These are phyloP conservation scores for Lutraria rhynchaena DNA, from an alignment of 1,140 invertebrate species.

Conservation along the genomic window DNA sequence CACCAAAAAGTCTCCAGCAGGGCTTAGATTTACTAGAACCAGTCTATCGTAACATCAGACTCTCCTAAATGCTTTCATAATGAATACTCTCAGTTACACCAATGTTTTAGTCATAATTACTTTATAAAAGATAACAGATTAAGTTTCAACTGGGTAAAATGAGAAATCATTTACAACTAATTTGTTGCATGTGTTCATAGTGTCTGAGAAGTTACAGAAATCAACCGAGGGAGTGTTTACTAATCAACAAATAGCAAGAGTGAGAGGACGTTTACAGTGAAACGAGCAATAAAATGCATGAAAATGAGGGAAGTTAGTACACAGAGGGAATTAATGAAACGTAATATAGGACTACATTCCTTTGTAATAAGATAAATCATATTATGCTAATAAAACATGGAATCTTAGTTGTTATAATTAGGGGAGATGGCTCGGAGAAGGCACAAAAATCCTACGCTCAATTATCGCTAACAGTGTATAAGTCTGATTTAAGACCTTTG, in stretches of 20 bases:
- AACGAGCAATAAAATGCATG: neutral
- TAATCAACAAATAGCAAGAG: too few relatives aligned
- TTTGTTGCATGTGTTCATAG: conserved; percentile 57
- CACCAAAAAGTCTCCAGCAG: neutral
- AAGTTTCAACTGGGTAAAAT: conserved; percentile 57
- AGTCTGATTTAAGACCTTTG: too few relatives aligned
- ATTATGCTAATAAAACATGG: too few relatives aligned
- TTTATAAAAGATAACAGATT: conserved; percentile 61
- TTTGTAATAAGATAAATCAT: too few relatives aligned
- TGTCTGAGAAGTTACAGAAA: conserved; percentile 13
- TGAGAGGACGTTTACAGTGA: neutral
- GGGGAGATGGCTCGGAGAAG: too few relatives aligned
- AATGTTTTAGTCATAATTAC: conserved; percentile 43
- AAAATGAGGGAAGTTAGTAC: too few relatives aligned
- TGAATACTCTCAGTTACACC: neutral
- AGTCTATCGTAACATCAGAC: conserved; percentile 23
- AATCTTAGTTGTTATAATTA: too few relatives aligned
- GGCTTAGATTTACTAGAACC: neutral
- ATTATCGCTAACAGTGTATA: too few relatives aligned
- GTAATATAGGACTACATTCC: too few relatives aligned
- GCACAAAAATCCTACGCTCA: too few relatives aligned
- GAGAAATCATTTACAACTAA: conserved; percentile 58
- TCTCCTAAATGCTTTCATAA: conserved; percentile 36
- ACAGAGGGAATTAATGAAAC: too few relatives aligned
- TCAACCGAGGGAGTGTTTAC: too few relatives aligned